Conservation (phyloP, 2,888 invertebrate species). For the Kuschelorhynchus macadamiae region DNA sequence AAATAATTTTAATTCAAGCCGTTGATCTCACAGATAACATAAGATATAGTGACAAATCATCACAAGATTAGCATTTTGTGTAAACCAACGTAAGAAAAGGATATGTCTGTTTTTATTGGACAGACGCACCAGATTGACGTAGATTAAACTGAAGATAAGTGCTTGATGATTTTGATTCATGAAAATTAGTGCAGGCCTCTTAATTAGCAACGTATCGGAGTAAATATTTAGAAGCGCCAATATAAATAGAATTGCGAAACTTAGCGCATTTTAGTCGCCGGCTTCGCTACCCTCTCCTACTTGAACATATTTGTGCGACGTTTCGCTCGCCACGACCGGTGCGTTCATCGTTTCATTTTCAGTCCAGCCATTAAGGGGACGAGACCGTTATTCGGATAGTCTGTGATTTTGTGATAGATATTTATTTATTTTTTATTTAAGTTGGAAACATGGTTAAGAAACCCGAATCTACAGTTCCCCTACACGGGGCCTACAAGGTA, state of each 20-base stretch:
- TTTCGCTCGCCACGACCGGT: slow-evolving; percentile 12
- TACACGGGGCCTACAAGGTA: slow-evolving; percentile 63
- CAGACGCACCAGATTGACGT: too few species aligned
- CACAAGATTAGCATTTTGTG: too few species aligned
- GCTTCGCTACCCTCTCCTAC: slow-evolving; percentile 13
- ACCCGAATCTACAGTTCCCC: slow-evolving; percentile 56
- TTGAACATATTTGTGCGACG: slow-evolving; percentile 15
- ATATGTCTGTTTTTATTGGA: too few species aligned
- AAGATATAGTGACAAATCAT: too few species aligned
- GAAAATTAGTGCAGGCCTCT: slow-evolving; percentile 11
- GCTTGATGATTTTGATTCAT: slow-evolving; percentile 13
- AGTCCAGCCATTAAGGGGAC: slow-evolving; percentile 19
- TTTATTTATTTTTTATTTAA: slow-evolving; percentile 47
- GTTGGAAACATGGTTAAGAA: slow-evolving; percentile 60
- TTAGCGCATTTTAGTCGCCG: slow-evolving; percentile 12
- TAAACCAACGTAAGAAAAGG: too few species aligned
- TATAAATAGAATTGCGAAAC: slow-evolving; percentile 20
- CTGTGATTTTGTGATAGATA: slow-evolving; percentile 49
- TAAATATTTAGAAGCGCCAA: slow-evolving; percentile 26
- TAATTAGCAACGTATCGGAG: slow-evolving; percentile 17
- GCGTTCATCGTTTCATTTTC: slow-evolving; percentile 26
- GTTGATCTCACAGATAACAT: too few species aligned
- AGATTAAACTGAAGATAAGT: background rate
- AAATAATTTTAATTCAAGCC: too few species aligned
- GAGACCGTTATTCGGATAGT: slow-evolving; percentile 25